phyloP scores from a whole-genome alignment of 1,140 invertebrate genomes.

The Kradibia gibbosae region DNA sequence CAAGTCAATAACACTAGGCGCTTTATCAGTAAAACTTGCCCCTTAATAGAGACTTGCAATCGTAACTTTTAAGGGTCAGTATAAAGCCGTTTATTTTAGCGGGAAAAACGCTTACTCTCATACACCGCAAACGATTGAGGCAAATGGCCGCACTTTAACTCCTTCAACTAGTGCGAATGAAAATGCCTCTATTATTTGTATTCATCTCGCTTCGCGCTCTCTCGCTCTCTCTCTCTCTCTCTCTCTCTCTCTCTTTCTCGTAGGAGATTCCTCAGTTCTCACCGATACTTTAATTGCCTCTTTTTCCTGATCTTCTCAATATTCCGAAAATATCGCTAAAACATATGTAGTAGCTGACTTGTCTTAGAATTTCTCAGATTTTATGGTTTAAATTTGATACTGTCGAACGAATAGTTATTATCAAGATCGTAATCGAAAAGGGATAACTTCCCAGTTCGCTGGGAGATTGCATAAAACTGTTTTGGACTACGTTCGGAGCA shows the following conservation, averaged over 20 bases:
- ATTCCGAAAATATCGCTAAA: too few relatives aligned
- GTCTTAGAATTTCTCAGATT: background rate
- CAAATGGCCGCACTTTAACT: too few relatives aligned
- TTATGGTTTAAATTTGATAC: background rate
- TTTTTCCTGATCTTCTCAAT: too few relatives aligned
- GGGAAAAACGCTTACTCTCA: background rate
- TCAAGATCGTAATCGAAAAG: constrained; percentile 4
- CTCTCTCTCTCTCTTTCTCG: background rate
- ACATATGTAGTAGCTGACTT: too few relatives aligned
- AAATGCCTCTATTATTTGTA: too few relatives aligned
- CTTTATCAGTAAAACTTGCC: background rate
- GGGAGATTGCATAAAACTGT: constrained; percentile 5
- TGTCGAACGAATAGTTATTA: background rate
- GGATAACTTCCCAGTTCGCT: background rate
- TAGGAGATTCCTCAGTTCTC: background rate
- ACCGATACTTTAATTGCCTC: background rate
- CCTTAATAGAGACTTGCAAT: background rate
- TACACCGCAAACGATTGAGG: too few relatives aligned
- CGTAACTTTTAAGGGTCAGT: too few relatives aligned
- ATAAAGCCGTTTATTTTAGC: background rate
- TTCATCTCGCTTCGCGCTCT: too few relatives aligned
- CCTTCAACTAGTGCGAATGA: too few relatives aligned
- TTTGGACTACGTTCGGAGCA: background rate
- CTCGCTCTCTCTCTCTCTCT: background rate
- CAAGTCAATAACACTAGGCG: background rate